A percentile compares a stretch with the other conserved stretches of the same genome.
phyloP scores from a whole-genome alignment of 2,113 vertebrate species.

The Tragelaphus strepsiceros region DNA sequence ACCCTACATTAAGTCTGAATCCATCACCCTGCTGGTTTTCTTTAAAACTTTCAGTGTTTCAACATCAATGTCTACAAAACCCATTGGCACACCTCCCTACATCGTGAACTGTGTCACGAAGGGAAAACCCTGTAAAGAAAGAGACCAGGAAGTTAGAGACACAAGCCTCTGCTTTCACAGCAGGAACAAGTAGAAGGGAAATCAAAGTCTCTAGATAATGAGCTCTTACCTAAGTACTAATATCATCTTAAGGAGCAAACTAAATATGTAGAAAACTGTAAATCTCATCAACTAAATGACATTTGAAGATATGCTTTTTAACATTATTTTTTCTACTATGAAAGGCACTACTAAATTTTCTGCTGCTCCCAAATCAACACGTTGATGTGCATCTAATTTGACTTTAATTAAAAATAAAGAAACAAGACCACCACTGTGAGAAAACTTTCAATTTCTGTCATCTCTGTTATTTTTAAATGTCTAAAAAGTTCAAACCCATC shows the following conservation, averaged over 20 bases:
- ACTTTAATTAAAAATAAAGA: constrained; percentile 46
- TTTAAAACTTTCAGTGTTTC: background rate
- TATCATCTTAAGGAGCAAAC: constrained; percentile 43
- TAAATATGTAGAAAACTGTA: constrained; percentile 54
- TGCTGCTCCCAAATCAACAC: constrained; percentile 42
- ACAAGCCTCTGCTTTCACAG: background rate
- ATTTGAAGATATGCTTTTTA: constrained; percentile 53
- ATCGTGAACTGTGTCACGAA: background rate
- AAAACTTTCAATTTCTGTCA: constrained; percentile 14
- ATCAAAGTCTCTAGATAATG: constrained; percentile 42
- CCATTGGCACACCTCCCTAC: background rate
- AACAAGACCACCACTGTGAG: background rate
- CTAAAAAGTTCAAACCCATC: background rate
- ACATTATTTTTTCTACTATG: constrained; percentile 13
- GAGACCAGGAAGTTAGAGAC: background rate
- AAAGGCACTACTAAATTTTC: constrained; percentile 42
- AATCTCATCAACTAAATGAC: constrained; percentile 64
- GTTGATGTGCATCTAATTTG: constrained; percentile 29
- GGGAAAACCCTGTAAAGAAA: background rate
- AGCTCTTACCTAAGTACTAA: constrained; percentile 47
- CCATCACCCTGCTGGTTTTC: background rate
- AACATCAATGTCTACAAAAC: background rate
- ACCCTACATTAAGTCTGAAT: background rate
- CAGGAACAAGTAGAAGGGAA: constrained; percentile 30
- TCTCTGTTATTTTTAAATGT: background rate